These are phyloP conservation scores for Ennomos erosarius DNA, from an alignment of 2,888 invertebrate genomes.

Conservation along the genomic window DNA sequence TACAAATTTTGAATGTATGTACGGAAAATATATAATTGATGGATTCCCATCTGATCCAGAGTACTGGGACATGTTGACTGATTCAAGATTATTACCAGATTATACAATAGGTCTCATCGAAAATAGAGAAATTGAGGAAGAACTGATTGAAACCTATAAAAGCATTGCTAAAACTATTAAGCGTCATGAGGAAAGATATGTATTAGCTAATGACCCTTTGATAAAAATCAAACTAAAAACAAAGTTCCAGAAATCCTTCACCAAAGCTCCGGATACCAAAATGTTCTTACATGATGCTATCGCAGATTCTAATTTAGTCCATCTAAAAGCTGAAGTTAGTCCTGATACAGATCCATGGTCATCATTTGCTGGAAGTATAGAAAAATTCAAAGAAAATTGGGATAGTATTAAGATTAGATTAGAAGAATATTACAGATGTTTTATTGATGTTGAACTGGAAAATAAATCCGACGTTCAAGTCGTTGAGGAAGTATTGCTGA, in stretches of 20 bases:
- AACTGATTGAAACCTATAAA: conserved; percentile 63
- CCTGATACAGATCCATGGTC: conserved; percentile 42
- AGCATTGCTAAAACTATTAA: conserved; percentile 59
- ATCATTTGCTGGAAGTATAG: conserved; percentile 57
- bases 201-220: conserved; percentile 62
- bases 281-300: conserved; percentile 53
- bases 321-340: conserved; percentile 35
- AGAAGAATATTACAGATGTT: conserved; percentile 67
- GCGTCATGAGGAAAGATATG: conserved; percentile 59
- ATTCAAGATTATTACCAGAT: conserved; percentile 79
- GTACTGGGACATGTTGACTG: conserved; percentile 74
- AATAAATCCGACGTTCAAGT: conserved; percentile 70
- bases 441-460: conserved; percentile 76
- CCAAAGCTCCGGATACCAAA: conserved; percentile 45
- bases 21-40: conserved; percentile 87
- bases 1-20: conserved; percentile 53
- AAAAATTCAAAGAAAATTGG: conserved; percentile 71
- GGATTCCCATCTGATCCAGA: conserved; percentile 81
- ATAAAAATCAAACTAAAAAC: conserved; percentile 58
- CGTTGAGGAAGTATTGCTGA: conserved; percentile 66
- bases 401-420: conserved; percentile 71
- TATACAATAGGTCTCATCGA: conserved; percentile 84
- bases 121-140: conserved; percentile 70
- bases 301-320: conserved; percentile 33
- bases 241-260: conserved; percentile 37